A percentile compares a stretch with the other conserved stretches of the same genome.
Conservation (phyloP, 2,888 invertebrate genomes). For the Agonopterix heracliana region DNA sequence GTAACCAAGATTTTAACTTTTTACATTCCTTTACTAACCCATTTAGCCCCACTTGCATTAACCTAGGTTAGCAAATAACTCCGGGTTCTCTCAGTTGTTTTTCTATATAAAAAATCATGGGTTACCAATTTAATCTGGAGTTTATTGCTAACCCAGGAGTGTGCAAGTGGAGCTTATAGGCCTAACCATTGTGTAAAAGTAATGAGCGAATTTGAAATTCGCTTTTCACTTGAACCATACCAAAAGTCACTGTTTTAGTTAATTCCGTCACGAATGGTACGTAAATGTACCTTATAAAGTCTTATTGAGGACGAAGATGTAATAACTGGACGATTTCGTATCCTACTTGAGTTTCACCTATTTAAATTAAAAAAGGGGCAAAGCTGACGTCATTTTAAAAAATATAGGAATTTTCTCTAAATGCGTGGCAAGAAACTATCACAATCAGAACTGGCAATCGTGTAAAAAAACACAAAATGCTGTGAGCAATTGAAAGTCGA, state of each 20-base stretch:
- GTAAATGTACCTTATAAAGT: conserved; percentile 68
- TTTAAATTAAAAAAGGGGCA: conserved; percentile 29
- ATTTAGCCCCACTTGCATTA: no score
- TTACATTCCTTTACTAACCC: conserved; percentile 34
- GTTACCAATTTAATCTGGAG: no score
- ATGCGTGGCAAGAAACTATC: conserved; percentile 70
- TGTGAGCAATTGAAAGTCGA: conserved; percentile 34
- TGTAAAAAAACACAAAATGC: conserved; percentile 39
- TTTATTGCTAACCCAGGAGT: no score
- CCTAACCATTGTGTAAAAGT: conserved; percentile 26
- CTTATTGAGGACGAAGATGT: conserved; percentile 74
- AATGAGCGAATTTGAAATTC: conserved; percentile 28
- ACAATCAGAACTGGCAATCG: conserved; percentile 51
- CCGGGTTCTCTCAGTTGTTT: no score
- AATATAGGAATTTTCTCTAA: conserved; percentile 30
- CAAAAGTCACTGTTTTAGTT: conserved; percentile 26
- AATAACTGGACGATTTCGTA: conserved; percentile 65
- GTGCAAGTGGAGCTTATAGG: conserved; percentile 31
- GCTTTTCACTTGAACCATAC: conserved; percentile 27
- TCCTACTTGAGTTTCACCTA: conserved; percentile 33
- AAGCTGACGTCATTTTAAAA: conserved; percentile 44
- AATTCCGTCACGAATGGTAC: conserved; percentile 43
- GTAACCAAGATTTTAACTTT: conserved; percentile 25
- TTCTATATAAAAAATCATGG: no score
- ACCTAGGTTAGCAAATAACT: no score